Conservation (phyloP, 2,888 invertebrate species). For the Fabriciana adippe region DNA sequence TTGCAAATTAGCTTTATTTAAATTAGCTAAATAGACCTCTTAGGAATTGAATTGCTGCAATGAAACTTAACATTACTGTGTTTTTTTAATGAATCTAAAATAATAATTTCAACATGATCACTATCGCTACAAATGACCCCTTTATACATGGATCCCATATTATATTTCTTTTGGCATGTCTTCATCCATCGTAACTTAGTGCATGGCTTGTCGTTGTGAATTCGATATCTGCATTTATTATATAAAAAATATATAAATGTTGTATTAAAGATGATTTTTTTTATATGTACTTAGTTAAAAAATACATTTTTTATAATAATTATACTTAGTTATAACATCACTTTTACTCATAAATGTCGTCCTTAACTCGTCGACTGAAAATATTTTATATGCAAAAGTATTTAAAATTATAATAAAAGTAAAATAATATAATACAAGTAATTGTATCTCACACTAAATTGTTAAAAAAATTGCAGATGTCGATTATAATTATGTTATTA, state of each 20-base stretch:
- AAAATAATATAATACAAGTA: no score
- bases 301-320: no score
- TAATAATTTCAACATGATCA: constrained; percentile 18
- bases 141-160: constrained; percentile 13
- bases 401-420: not conserved
- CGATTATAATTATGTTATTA: constrained; percentile 3
- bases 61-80: constrained; percentile 4
- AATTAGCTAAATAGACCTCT: no score
- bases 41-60: no score
- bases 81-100: not conserved
- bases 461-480: constrained; percentile 12
- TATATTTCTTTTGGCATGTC: constrained; percentile 34
- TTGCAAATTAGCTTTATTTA: no score
- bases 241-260: not conserved
- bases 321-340: no score
- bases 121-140: constrained; percentile 13
- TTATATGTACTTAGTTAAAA: not conserved
- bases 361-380: no score
- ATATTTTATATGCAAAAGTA: not conserved
- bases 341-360: no score
- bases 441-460: no score
- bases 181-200: constrained; percentile 36
- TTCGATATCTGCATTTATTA: constrained; percentile 31
- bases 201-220: constrained; percentile 36
- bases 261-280: not conserved